phyloP scores from a whole-genome alignment of 2,888 invertebrate species.

The Euplexia lucipara region DNA sequence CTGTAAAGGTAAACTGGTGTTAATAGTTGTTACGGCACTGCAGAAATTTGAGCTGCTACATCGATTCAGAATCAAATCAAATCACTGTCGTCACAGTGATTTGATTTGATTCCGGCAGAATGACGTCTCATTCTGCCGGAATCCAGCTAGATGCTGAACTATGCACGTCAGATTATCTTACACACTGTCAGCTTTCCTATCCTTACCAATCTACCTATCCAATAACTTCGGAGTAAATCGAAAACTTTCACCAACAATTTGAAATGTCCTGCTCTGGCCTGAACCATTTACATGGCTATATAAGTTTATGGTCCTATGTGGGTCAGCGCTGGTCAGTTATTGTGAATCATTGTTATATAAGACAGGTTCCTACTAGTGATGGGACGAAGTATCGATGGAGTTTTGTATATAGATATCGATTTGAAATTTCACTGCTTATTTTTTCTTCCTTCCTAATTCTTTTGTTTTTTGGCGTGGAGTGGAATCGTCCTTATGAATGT shows the following conservation, averaged over 20 bases:
- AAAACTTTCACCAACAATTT: constrained; percentile 39
- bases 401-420: background rate
- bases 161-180: background rate
- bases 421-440: background rate
- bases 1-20: background rate
- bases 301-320: constrained; percentile 33
- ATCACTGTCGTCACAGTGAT: constrained; percentile 11
- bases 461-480: too few relatives aligned
- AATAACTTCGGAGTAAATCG: constrained; percentile 4
- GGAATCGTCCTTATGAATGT: too few relatives aligned
- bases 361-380: constrained; percentile 47
- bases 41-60: background rate
- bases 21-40: background rate
- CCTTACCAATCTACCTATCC: background rate
- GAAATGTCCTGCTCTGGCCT: constrained; percentile 13
- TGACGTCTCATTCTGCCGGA: too few relatives aligned
- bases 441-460: too few relatives aligned
- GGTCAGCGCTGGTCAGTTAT: constrained; percentile 51
- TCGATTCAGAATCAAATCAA: background rate
- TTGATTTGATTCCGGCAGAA: too few relatives aligned
- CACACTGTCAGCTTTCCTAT: background rate
- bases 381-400: constrained; percentile 3
- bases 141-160: background rate
- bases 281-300: constrained; percentile 36
- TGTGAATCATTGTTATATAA: constrained; percentile 54